These are phyloP conservation scores for Trichogramma evanescens DNA, from an alignment of 2,888 invertebrate genomes.

Conservation along the genomic window DNA sequence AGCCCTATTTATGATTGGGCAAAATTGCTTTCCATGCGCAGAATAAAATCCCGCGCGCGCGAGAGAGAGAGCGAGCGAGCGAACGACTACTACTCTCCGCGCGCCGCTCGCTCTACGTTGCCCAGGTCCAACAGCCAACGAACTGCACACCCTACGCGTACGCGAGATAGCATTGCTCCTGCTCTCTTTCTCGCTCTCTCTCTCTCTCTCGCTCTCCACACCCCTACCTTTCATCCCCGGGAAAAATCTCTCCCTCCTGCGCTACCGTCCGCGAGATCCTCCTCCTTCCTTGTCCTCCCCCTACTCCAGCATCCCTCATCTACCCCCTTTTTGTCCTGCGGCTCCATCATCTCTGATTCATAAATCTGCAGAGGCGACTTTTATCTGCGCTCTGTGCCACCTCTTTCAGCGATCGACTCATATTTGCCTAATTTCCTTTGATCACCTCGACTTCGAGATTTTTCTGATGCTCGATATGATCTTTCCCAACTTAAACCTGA, in stretches of 20 bases:
- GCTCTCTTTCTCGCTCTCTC: too few relatives aligned
- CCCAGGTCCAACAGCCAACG: not conserved
- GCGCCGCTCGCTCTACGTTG: conserved; percentile 3
- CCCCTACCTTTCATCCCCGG: too few relatives aligned
- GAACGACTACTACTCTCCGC: conserved; percentile 31
- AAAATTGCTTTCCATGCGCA: conserved; percentile 49
- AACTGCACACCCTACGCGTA: too few relatives aligned
- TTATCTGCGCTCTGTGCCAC: not conserved
- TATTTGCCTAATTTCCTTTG: too few relatives aligned
- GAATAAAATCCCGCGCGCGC: conserved; percentile 44
- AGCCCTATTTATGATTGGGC: conserved; percentile 49
- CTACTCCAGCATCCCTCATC: not conserved
- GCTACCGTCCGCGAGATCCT: not conserved
- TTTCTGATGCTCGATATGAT: too few relatives aligned
- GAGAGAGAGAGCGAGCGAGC: conserved; percentile 28
- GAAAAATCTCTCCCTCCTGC: too few relatives aligned
- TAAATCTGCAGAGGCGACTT: not conserved
- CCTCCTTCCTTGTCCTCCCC: not conserved
- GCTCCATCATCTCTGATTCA: not conserved
- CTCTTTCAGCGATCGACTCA: not conserved
- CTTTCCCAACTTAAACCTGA: too few relatives aligned
- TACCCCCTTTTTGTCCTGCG: not conserved
- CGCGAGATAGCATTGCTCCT: too few relatives aligned
- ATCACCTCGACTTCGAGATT: too few relatives aligned
- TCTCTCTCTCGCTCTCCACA: not conserved